A percentile compares a stretch with the other conserved stretches of the same genome.
phyloP scores from a whole-genome alignment of 1,140 invertebrate species.

The Drosophila paulistorum region DNA sequence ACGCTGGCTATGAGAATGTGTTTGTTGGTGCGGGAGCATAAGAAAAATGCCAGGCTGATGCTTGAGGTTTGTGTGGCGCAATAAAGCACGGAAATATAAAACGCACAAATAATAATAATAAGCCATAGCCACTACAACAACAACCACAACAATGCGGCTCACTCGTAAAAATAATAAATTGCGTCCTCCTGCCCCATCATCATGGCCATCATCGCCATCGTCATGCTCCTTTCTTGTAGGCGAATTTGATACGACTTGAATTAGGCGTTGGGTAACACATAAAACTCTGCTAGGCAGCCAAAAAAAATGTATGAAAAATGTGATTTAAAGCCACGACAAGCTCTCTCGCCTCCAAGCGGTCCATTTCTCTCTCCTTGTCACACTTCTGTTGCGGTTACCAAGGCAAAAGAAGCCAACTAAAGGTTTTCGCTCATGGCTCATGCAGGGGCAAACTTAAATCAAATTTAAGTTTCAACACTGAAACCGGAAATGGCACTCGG shows the following conservation, averaged over 20 bases:
- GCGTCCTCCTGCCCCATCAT: conserved; percentile 40
- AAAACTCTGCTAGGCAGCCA: conserved; percentile 50
- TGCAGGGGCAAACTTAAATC: conserved; percentile 57
- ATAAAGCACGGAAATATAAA: conserved; percentile 81
- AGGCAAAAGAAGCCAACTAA: conserved; percentile 62
- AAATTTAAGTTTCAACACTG: conserved; percentile 63
- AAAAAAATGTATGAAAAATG: conserved; percentile 59
- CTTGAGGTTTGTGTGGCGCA: conserved; percentile 51
- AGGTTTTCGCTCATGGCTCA: conserved; percentile 29
- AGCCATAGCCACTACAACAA: conserved; percentile 63
- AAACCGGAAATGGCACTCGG: conserved; percentile 59
- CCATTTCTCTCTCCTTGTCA: background rate
- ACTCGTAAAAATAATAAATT: conserved; percentile 80
- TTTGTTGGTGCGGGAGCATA: conserved; percentile 3
- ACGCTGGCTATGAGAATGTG: conserved; percentile 14
- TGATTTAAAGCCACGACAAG: conserved; percentile 60
- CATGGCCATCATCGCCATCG: conserved; percentile 27
- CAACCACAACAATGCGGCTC: conserved; percentile 36
- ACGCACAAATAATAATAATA: conserved; percentile 81
- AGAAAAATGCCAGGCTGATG: background rate
- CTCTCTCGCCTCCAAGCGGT: conserved; percentile 12
- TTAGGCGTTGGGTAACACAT: conserved; percentile 47
- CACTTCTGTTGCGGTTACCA: conserved; percentile 44
- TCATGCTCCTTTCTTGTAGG: conserved; percentile 41
- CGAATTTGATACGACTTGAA: conserved; percentile 69